Base-by-base conservation (phyloP, 1,140 invertebrate genomes). In the Lethrus apterus region DNA sequence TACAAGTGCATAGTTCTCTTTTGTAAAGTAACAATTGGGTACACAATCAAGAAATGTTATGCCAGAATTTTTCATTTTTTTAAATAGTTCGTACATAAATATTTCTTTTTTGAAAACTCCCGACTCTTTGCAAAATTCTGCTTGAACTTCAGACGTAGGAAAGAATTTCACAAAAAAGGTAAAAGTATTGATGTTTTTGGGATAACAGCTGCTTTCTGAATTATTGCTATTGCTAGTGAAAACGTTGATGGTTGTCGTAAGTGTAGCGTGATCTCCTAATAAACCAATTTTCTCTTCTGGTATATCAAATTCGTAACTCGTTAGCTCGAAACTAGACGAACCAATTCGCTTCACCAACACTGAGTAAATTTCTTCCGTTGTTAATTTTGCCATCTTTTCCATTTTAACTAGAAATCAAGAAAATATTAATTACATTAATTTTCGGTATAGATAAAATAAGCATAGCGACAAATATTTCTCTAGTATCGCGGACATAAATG, bases 11-110 rank as follows among this genome's bases (percentile, higher is more conserved):
- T 48, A 33, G 23, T 56, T 41, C 5, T 5, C 11, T 24, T 42
- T 40, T 34, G 46, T 33, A 13, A 48, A 51, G 35, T 56, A 56
- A 44, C 42, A 54, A 11, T 34, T 44, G 3, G 55, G 36, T 4
- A 49, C 31, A 11, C 32, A 35, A 15, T 44, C 36, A 44, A 66
- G 56, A 4, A 64, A 46, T 5, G 62, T 50, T 3, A 66, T 45
- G 21, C 57, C 29, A 23, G 32, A 15, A 9, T 47, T 23, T 26
- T 45, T 33, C 11, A 53, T 48, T 33, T 32, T 19, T 10, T 51
- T 26, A 4, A 57, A 50, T 3, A 55, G 14, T 17, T 43, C 41
- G 14, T 57, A 55, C 17, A 55, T 30, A 24, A 55, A 55, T 7
- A 48, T 35, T 31, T 55, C 58, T 41, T 56, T 58, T 23, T 50